Conservation (phyloP, 2,797 vertebrate genomes). For the Squalus acanthias region DNA sequence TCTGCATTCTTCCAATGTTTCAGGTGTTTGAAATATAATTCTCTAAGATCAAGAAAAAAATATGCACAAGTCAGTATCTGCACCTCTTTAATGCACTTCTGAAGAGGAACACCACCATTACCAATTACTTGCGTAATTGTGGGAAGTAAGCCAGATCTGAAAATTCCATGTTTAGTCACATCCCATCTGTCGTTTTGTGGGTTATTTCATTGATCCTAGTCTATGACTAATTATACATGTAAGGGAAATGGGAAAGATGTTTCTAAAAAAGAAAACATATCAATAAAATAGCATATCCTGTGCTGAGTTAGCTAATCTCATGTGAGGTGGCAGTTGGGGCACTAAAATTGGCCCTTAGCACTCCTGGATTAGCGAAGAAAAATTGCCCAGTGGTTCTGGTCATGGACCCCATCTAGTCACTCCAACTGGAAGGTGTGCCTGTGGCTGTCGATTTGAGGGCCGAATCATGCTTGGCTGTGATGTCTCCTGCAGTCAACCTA, state of each 20-base stretch:
- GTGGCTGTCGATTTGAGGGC: not conserved
- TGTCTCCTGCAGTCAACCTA: not conserved
- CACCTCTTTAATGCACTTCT: not conserved
- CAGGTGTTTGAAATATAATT: not conserved
- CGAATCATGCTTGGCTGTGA: not conserved
- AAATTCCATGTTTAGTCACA: not conserved
- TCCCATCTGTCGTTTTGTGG: slow-evolving; percentile 5
- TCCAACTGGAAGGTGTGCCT: not conserved
- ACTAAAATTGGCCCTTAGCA: not conserved
- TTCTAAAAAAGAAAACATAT: not conserved
- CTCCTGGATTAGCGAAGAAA: not conserved
- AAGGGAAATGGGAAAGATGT: slow-evolving; percentile 11
- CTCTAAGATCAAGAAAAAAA: not conserved
- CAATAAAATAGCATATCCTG: not conserved
- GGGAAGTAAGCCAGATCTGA: not conserved
- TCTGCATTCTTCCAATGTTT: not conserved
- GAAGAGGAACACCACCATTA: not conserved
- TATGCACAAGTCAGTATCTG: not conserved
- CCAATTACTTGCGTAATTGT: not conserved
- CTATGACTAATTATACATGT: not conserved
- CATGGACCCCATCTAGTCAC: not conserved
- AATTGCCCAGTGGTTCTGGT: not conserved
- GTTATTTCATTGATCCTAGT: not conserved
- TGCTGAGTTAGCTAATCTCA: not conserved
- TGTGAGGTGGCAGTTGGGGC: not conserved